These are phyloP conservation scores for Hypena proboscidalis DNA, from an alignment of 2,888 invertebrate genomes.

Conservation along the genomic window DNA sequence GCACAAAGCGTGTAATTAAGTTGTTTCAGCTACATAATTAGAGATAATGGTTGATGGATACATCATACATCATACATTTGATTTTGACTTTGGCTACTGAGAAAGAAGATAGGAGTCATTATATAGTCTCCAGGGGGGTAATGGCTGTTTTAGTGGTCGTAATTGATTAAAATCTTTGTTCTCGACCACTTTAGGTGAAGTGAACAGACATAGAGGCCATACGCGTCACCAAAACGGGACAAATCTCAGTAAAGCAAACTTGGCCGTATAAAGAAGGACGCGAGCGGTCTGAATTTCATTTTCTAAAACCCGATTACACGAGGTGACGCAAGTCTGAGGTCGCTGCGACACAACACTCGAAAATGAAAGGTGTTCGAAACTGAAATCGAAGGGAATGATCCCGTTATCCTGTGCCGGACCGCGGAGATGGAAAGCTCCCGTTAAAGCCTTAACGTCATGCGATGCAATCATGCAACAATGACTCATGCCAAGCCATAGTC, in stretches of 20 bases:
- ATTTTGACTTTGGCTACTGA: too few species aligned
- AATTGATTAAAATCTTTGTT: too few species aligned
- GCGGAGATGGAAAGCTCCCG: conserved; percentile 80
- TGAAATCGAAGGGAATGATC: conserved; percentile 81
- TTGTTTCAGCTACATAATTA: too few species aligned
- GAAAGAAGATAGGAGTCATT: too few species aligned
- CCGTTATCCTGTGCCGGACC: conserved; percentile 77
- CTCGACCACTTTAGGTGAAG: conserved; percentile 11
- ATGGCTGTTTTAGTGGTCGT: too few species aligned
- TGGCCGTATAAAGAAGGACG: conserved; percentile 75
- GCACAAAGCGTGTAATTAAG: too few species aligned
- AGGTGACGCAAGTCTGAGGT: conserved; percentile 77
- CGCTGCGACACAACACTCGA: conserved; percentile 73
- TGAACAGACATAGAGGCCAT: conserved; percentile 15
- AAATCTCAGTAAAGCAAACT: conserved; percentile 65
- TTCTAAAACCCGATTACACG: conserved; percentile 82
- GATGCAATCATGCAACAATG: conserved; percentile 61
- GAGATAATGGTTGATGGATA: too few species aligned
- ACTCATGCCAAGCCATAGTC: conserved; percentile 41
- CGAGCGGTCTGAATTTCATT: conserved; percentile 79
- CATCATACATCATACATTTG: too few species aligned
- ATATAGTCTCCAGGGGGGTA: too few species aligned
- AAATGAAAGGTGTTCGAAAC: conserved; percentile 80
- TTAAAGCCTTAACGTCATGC: conserved; percentile 66
- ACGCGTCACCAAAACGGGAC: conserved; percentile 46